Percentiles rank a stretch among this genome's conserved stretches.
Evolutionary conservation across 2,113 vertebrate species (phyloP).

Genomic region (Calonectris borealis): DNA sequence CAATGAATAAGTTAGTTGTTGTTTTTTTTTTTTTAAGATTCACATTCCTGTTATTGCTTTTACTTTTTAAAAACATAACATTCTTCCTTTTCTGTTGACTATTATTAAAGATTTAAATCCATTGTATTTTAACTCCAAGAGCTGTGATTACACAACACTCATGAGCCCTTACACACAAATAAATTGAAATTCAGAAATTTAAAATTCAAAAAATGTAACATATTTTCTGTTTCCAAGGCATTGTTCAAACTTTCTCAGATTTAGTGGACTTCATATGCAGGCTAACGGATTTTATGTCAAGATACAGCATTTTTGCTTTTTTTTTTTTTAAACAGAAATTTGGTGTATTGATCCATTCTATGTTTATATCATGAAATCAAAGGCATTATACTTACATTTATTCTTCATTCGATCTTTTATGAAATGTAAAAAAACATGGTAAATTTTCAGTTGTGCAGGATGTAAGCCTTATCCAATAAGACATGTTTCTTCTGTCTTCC

Average conservation of each 20-base stretch:
- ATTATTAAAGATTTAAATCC: neutral
- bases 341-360: neutral
- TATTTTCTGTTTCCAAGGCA: neutral
- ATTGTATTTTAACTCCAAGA: neutral
- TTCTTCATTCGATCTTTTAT: neutral
- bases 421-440: neutral
- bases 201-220: neutral
- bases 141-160: accelerated
- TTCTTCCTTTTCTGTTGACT: neutral
- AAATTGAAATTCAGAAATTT: neutral
- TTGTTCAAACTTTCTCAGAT: neutral
- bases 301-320: neutral
- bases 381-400: neutral
- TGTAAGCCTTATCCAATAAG: neutral
- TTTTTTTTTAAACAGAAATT: neutral
- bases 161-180: neutral
- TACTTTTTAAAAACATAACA: neutral
- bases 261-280: neutral
- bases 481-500: neutral
- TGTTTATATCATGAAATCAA: neutral
- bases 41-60: neutral
- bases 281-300: neutral
- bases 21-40: neutral
- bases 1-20: neutral
- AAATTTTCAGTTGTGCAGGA: neutral